Evolutionary conservation across 2,888 invertebrate species (phyloP).

Genomic region (Sphaerophoria taeniata): DNA sequence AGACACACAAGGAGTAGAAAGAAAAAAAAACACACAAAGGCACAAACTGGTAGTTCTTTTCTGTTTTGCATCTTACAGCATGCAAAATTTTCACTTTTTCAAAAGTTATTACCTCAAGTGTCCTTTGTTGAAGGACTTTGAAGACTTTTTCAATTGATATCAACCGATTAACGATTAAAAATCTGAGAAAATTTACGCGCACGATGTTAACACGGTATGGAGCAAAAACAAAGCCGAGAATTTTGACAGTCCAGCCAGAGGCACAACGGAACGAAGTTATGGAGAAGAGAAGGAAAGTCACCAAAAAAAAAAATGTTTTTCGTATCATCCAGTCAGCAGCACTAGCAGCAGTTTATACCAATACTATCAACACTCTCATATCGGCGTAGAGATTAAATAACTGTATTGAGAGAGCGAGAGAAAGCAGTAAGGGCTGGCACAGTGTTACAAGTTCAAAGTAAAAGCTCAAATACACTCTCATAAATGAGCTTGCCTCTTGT

Average conservation of each 20-base stretch:
- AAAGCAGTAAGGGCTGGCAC: conserved; percentile 25
- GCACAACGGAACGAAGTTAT: conserved; percentile 43
- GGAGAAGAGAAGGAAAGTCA: conserved; percentile 36
- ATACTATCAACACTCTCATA: not conserved
- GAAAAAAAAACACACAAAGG: conserved; percentile 30
- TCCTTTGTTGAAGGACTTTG: conserved; percentile 37
- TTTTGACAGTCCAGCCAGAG: conserved; percentile 66
- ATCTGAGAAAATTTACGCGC: conserved; percentile 67
- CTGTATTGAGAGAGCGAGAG: conserved; percentile 24
- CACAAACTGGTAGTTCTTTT: conserved; percentile 21
- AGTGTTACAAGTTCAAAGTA: conserved; percentile 46
- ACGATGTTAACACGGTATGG: conserved; percentile 72
- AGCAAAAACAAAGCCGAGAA: conserved; percentile 73
- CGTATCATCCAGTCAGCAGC: conserved; percentile 48
- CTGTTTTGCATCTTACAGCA: conserved; percentile 13
- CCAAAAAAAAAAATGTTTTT: conserved; percentile 21
- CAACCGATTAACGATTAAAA: conserved; percentile 46
- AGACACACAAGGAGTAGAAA: not conserved
- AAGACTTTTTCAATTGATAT: conserved; percentile 56
- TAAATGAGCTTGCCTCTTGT: not conserved
- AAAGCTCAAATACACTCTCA: conserved; percentile 13
- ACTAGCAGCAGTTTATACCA: conserved; percentile 50
- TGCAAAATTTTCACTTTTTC: conserved; percentile 39
- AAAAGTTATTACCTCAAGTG: conserved; percentile 48
- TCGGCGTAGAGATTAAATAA: not conserved